Evolutionary conservation across 2,113 vertebrate genomes (phyloP).

Genomic region (Carollia perspicillata): DNA sequence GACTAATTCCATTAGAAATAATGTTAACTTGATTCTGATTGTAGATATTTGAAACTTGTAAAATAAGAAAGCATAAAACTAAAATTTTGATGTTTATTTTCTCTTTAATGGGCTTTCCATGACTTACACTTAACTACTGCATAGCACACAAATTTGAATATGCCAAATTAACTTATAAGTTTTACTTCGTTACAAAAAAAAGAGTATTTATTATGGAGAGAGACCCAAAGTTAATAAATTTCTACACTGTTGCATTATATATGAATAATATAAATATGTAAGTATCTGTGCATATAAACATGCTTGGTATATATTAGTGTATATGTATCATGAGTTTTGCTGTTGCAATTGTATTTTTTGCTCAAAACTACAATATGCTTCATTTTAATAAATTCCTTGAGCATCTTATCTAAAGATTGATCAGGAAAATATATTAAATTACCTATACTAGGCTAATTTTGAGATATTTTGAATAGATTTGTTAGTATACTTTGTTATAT

Average conservation of each 20-base stretch:
- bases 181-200: conserved; percentile 19
- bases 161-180: neutral
- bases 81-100: neutral
- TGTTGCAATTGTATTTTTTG: neutral
- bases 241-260: neutral
- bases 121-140: neutral
- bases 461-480: neutral
- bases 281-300: neutral
- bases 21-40: neutral
- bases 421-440: neutral
- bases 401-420: neutral
- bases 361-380: neutral
- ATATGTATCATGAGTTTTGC: neutral
- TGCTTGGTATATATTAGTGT: neutral
- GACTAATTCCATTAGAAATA: neutral
- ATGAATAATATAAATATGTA: neutral
- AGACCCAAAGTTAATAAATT: neutral
- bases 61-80: neutral
- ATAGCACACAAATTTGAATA: neutral
- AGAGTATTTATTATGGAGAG: neutral
- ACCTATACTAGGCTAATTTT: neutral
- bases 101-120: neutral
- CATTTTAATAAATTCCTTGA: neutral
- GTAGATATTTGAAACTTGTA: neutral
- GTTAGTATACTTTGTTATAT: neutral